A percentile compares a stretch with the other conserved stretches of the same genome.
Evolutionary conservation across 2,888 invertebrate species (phyloP).

Genomic region (Heterodera filipjevi): DNA sequence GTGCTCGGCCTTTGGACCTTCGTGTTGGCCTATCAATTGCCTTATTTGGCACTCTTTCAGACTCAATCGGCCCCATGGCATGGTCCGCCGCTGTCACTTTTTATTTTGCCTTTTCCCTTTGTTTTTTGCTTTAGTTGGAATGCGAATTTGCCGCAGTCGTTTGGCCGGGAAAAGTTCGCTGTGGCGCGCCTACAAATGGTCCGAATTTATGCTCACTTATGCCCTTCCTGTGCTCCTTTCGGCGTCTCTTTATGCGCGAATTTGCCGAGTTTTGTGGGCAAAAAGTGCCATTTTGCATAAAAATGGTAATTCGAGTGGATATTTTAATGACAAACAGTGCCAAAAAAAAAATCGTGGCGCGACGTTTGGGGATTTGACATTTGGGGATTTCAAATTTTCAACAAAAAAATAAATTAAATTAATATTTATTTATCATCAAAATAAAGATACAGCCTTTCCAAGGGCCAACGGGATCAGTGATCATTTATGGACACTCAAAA

Average conservation of each 20-base stretch:
- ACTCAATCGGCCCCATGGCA: constrained; percentile 12
- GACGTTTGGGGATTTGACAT: no score
- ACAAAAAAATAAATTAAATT: no score
- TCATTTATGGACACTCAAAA: no score
- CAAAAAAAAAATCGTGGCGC: no score
- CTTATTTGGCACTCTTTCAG: constrained; percentile 30
- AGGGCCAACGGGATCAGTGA: no score
- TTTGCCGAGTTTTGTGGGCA: constrained; percentile 30
- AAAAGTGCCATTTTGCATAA: not conserved
- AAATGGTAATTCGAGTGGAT: not conserved
- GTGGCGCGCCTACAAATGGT: constrained; percentile 32
- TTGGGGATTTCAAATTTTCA: no score
- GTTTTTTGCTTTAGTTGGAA: not conserved
- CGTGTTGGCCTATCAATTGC: constrained; percentile 29
- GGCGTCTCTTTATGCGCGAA: constrained; percentile 29
- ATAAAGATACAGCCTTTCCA: no score
- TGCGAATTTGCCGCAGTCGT: constrained; percentile 24
- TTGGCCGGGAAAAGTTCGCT: constrained; percentile 10
- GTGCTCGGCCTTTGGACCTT: constrained; percentile 27
- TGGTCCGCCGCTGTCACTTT: not conserved
- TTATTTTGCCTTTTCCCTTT: not conserved
- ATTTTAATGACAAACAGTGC: not conserved
- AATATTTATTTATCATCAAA: no score
- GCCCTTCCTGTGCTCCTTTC: constrained; percentile 31
- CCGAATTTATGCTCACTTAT: constrained; percentile 31